Evolutionary conservation across 2,888 invertebrate species (phyloP).

Genomic region (Ophioninae sp.): DNA sequence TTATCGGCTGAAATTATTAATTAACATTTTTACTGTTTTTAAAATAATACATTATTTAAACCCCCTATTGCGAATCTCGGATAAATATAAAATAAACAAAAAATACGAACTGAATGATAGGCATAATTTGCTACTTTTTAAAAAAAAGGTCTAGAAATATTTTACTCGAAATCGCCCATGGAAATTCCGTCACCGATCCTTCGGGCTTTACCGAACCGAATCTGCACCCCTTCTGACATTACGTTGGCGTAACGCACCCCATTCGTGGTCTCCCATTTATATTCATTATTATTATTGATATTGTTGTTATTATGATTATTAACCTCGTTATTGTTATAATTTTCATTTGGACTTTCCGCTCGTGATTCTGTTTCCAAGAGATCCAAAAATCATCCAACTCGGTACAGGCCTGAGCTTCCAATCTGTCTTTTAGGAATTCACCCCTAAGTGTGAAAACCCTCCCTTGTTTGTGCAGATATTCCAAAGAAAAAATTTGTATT

Average conservation of each 20-base stretch:
- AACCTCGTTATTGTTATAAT: conserved; percentile 30
- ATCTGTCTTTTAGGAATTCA: conserved; percentile 9
- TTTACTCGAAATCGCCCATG: too few relatives aligned
- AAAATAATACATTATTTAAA: too few relatives aligned
- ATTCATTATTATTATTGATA: conserved; percentile 33
- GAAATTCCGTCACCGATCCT: background rate
- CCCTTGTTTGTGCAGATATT: background rate
- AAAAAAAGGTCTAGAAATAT: too few relatives aligned
- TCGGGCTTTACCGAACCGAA: conserved; percentile 31
- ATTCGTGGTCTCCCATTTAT: conserved; percentile 18
- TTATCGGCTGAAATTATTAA: too few relatives aligned
- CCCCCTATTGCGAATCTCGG: too few relatives aligned
- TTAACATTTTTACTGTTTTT: too few relatives aligned
- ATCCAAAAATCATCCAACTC: too few relatives aligned
- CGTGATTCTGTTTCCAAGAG: background rate
- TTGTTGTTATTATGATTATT: conserved; percentile 34
- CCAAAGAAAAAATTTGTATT: background rate
- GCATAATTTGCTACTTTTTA: too few relatives aligned
- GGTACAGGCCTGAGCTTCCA: background rate
- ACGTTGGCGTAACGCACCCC: conserved; percentile 50
- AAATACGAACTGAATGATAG: background rate
- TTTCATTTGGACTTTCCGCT: conserved; percentile 31
- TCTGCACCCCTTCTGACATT: conserved; percentile 41
- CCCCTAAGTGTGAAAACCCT: background rate
- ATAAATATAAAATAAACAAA: background rate